Percentiles rank a stretch among this genome's conserved stretches.
phyloP scores from a whole-genome alignment of 2,888 invertebrate genomes.

The Drosophila kanekoi region DNA sequence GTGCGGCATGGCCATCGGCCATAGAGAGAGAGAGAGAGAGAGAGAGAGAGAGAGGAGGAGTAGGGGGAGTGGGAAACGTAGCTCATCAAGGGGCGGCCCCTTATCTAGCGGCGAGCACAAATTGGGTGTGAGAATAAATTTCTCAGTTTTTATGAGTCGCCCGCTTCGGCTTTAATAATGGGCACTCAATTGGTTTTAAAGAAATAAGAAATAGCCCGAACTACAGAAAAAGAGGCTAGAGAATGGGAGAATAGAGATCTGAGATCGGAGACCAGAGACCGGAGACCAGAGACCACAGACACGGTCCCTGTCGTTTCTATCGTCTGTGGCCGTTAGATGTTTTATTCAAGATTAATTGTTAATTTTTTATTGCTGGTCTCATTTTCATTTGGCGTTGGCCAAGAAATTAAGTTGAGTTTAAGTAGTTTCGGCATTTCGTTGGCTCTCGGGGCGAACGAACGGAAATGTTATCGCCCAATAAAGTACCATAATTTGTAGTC shows the following conservation, averaged over 20 bases:
- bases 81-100: constrained; percentile 44
- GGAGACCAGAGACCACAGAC: constrained; percentile 3
- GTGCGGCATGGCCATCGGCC: constrained; percentile 2
- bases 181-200: constrained; percentile 70
- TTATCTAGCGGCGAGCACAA: constrained; percentile 66
- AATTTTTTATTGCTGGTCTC: constrained; percentile 71
- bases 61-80: constrained; percentile 2
- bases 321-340: constrained; percentile 65
- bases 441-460: constrained; percentile 50
- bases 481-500: constrained; percentile 81
- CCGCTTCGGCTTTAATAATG: constrained; percentile 71
- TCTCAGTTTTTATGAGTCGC: constrained; percentile 71
- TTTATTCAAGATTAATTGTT: constrained; percentile 77
- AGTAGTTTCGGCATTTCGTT: constrained; percentile 47
- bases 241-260: not conserved
- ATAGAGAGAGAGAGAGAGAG: too few relatives aligned
- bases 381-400: constrained; percentile 51
- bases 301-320: constrained; percentile 10
- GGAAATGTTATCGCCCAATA: constrained; percentile 79
- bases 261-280: constrained; percentile 3
- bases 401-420: constrained; percentile 73
- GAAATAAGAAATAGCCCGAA: constrained; percentile 11
- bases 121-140: constrained; percentile 82
- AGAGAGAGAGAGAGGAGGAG: too few relatives aligned
- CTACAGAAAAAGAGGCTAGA: constrained; percentile 4